These are phyloP conservation scores for Semotilus atromaculatus DNA, from an alignment of 2,797 vertebrate species.

Conservation along the genomic window DNA sequence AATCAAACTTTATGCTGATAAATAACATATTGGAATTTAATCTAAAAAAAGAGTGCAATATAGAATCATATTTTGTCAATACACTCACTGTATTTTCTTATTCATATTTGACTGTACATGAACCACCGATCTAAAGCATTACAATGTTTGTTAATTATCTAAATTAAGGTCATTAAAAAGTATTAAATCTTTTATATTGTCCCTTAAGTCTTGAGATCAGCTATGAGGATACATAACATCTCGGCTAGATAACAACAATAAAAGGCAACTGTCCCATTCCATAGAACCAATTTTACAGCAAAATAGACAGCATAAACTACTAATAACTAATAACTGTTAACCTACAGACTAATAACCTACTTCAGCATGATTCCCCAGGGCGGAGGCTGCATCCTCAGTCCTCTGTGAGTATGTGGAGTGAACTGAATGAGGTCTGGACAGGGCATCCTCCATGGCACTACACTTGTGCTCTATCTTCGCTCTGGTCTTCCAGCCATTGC, in stretches of 20 bases:
- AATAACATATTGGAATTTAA: not conserved
- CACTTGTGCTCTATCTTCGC: conserved; percentile 54
- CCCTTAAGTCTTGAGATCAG: not conserved
- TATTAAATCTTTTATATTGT: not conserved
- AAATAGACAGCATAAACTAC: not conserved
- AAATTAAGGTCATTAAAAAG: not conserved
- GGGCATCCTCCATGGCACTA: conserved; percentile 73
- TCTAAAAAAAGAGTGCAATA: not conserved
- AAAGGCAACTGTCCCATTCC: not conserved
- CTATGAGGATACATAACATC: not conserved
- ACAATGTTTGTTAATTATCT: not conserved
- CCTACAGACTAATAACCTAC: conserved; percentile 63
- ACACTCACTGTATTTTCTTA: not conserved
- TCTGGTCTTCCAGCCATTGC: conserved; percentile 7
- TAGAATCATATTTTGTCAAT: too few species aligned
- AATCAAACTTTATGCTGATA: not conserved
- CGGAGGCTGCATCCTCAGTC: conserved; percentile 58
- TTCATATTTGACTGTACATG: not conserved
- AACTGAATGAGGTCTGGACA: conserved; percentile 61
- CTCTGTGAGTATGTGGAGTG: conserved; percentile 55
- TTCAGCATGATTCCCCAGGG: conserved; percentile 75
- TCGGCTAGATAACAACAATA: not conserved
- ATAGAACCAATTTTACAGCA: not conserved
- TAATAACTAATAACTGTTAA: too few species aligned
- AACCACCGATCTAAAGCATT: not conserved